A percentile compares a stretch with the other conserved stretches of the same genome.
Conservation (phyloP, 2,113 vertebrate genomes). For the Ahaetulla prasina region DNA sequence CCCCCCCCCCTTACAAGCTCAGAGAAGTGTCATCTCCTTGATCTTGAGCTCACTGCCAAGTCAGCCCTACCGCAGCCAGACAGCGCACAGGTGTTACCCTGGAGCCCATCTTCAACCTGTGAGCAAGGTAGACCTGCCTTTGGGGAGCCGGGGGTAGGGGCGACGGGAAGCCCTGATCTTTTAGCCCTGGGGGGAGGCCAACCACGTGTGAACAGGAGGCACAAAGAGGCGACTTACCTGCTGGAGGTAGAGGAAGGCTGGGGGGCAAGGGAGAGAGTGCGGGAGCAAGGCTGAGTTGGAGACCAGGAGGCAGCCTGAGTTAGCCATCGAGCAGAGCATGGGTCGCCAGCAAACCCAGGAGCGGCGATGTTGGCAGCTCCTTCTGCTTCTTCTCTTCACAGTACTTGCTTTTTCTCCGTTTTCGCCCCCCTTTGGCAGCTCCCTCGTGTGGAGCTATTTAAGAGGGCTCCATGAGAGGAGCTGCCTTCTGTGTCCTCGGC, state of each 20-base stretch:
- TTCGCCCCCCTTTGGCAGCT: conserved; percentile 66
- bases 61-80: neutral
- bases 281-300: conserved; percentile 90
- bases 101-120: neutral
- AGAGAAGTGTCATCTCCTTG: neutral
- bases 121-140: neutral
- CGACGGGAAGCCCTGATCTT: conserved; percentile 7
- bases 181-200: conserved; percentile 13
- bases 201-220: conserved; percentile 14
- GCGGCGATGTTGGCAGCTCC: conserved; percentile 59
- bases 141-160: neutral
- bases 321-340: conserved; percentile 97
- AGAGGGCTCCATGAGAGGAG: conserved; percentile 58
- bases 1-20: neutral
- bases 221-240: conserved; percentile 82
- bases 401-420: conserved; percentile 47
- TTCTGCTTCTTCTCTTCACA: conserved; percentile 27
- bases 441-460: conserved; percentile 66
- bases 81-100: conserved; percentile 1
- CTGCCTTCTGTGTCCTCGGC: conserved; percentile 56
- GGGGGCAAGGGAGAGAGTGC: conserved; percentile 88
- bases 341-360: conserved; percentile 73
- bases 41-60: neutral
- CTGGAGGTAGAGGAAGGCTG: conserved; percentile 94
- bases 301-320: conserved; percentile 94